Percentiles rank a stretch among this genome's conserved stretches.
Evolutionary conservation across 2,797 vertebrate genomes (phyloP).

Genomic region (Novumbra hubbsi): DNA sequence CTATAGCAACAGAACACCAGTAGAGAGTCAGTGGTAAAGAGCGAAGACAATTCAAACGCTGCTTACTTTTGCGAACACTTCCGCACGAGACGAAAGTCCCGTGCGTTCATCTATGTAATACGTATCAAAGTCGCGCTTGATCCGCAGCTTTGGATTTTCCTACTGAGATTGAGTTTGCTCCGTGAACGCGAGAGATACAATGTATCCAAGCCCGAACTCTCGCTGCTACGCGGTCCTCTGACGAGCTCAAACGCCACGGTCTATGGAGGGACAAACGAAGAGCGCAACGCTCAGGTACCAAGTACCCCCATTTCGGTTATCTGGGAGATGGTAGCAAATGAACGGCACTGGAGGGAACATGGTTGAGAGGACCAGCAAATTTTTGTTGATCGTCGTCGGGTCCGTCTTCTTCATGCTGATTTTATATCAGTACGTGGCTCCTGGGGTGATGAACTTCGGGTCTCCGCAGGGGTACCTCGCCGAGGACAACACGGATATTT

Average conservation of each 20-base stretch:
- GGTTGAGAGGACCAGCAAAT: constrained; percentile 99
- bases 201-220: constrained; percentile 26
- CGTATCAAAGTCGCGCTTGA: constrained; percentile 16
- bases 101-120: constrained; percentile 4
- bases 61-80: not conserved
- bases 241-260: constrained; percentile 13
- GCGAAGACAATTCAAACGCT: not conserved
- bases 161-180: constrained; percentile 2
- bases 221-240: constrained; percentile 26
- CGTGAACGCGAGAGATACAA: constrained; percentile 23
- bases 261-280: constrained; percentile 48
- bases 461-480: constrained; percentile 85
- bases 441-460: constrained; percentile 90
- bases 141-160: constrained; percentile 18
- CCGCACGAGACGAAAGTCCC: constrained; percentile 33
- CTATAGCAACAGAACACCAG: constrained; percentile 24
- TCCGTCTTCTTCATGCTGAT: constrained; percentile 98
- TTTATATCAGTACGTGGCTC: constrained; percentile 97
- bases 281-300: constrained; percentile 62
- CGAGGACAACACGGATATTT: constrained; percentile 90
- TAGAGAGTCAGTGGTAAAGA: constrained; percentile 2
- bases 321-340: constrained; percentile 94
- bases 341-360: constrained; percentile 93
- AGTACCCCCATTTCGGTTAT: constrained; percentile 64
- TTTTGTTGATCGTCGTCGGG: constrained; percentile 94